Base-by-base conservation (phyloP, 2,113 vertebrate genomes). In the Nipponia nippon region DNA sequence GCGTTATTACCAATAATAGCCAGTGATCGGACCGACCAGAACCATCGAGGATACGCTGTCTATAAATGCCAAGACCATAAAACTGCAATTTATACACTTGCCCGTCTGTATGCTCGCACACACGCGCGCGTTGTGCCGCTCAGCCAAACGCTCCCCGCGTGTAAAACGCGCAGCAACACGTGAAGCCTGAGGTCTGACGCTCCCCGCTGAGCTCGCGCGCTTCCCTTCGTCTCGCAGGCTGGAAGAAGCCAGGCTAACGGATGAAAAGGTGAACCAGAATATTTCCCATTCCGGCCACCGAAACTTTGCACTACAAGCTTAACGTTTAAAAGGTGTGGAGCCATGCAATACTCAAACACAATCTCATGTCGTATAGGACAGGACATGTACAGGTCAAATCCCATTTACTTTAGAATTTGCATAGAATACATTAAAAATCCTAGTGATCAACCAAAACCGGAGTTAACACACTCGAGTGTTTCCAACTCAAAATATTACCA, bases 121-220 rank as follows among this genome's bases (percentile, higher is more conserved):
- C 46, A 42, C 30, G 22, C 16, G 3, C 0, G 1, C 2, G 10
- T 2, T 9, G 53, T 5, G 79, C 61, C n/a, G 76, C 71, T 34
- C 49, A 8, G 40, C 16, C 53, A 7, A 22, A 29, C 59, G 1
- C 55, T 38, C 18, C 1, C 58, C 3, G 29, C 2, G 7, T 7
- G 58, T 16, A 30, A 16, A 49, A 27, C 58, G 21, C 15, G 58
- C 50, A 11, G 40, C 16, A 30, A 9, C 30, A 15, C 30, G 4
- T 2, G 21, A 27, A 55, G 58, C 29, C 38, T 3, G 3, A 15
- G 8, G 30, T 1, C 46, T 10, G 40, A 34, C 30, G 4, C 17
- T 15, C 2, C 22, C 61, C 2, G 32, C 52, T 27, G 61, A 18
- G 4, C 44, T 27, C 7, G 1, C 38, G 26, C 0, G 0, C 59